Evolutionary conservation across 2,113 vertebrate genomes (phyloP).

Genomic region (Brienomyrus brachyistius): DNA sequence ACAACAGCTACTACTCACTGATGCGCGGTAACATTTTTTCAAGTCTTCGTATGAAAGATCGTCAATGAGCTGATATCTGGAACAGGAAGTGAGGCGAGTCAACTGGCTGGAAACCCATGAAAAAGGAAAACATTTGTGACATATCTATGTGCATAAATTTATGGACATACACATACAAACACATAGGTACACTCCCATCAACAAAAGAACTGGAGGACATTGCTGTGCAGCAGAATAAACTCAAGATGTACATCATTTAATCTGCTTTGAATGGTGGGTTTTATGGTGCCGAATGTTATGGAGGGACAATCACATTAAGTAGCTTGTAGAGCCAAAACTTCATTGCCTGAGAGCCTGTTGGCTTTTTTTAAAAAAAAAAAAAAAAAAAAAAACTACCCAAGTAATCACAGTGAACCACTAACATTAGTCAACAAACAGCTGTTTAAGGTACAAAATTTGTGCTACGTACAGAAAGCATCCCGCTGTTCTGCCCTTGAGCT

Average conservation of each 20-base stretch:
- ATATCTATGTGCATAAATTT: not conserved
- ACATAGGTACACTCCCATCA: not conserved
- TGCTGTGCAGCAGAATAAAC: not conserved
- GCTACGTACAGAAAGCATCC: not conserved
- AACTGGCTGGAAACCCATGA: not conserved
- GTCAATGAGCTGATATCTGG: constrained; percentile 38
- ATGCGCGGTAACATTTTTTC: constrained; percentile 43
- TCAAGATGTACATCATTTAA: not conserved
- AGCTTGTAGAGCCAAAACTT: not conserved
- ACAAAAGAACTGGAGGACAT: not conserved
- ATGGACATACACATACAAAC: not conserved
- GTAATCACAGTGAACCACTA: not conserved
- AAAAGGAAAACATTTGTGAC: not conserved
- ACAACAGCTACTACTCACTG: constrained; percentile 31
- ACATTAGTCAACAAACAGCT: not conserved
- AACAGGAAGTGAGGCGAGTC: not conserved
- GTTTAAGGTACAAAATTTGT: not conserved
- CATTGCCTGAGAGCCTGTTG: not conserved
- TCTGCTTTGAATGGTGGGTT: not conserved
- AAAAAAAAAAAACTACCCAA: not conserved
- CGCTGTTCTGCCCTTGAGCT: not conserved
- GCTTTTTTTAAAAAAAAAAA: no score
- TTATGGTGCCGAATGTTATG: not conserved
- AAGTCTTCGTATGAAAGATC: constrained; percentile 39
- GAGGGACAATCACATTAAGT: not conserved